These are phyloP conservation scores for Dasyornis broadbenti DNA, from an alignment of 2,113 vertebrate genomes.

Conservation along the genomic window DNA sequence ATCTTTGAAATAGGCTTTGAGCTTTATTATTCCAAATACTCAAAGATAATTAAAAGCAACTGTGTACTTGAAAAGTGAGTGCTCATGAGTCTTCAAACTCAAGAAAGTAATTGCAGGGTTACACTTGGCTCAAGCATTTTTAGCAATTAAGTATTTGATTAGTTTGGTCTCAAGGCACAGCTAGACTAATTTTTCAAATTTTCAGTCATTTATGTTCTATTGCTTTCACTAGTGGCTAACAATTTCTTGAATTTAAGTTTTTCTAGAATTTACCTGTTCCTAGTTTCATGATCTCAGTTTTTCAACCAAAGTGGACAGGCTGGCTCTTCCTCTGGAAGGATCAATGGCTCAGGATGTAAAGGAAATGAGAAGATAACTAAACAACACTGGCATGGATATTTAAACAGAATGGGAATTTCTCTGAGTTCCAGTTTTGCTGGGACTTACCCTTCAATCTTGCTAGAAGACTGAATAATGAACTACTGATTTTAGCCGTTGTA, in stretches of 20 bases:
- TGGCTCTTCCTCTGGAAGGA: neutral
- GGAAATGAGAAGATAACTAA: neutral
- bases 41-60: neutral
- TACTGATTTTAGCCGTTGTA: neutral
- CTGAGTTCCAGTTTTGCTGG: neutral
- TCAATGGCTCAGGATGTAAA: neutral
- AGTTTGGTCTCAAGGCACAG: neutral
- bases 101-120: neutral
- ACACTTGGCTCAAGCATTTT: neutral
- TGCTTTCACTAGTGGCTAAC: neutral
- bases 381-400: neutral
- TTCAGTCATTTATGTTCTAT: neutral
- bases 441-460: neutral
- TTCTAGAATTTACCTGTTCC: neutral
- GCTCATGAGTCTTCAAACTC: neutral
- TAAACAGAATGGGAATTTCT: neutral
- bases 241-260: neutral
- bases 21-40: neutral
- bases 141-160: neutral
- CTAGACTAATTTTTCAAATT: neutral
- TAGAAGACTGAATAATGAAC: neutral
- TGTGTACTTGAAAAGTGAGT: neutral
- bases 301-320: neutral
- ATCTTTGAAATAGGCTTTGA: conserved; percentile 43
- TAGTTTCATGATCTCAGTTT: neutral